Conservation (phyloP, 2,113 vertebrate genomes). For the Steatornis caripensis region DNA sequence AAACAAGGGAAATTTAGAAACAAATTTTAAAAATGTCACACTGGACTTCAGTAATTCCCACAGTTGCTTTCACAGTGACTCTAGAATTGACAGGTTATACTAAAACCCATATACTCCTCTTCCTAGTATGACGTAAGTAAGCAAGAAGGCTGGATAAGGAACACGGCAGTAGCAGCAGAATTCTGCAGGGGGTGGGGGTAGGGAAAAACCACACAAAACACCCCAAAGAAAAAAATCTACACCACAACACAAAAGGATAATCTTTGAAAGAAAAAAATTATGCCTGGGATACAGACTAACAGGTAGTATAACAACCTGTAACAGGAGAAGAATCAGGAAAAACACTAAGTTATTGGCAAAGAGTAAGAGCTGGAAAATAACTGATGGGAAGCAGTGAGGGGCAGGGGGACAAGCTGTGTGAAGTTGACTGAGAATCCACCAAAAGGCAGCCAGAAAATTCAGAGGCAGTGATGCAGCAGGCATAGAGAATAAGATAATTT, state of each 20-base stretch:
- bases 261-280: background rate
- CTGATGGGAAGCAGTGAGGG: rapidly evolving
- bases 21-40: background rate
- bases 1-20: background rate
- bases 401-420: background rate
- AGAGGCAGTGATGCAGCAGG: background rate
- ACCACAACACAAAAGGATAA: background rate
- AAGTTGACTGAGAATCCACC: background rate
- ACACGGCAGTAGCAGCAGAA: background rate
- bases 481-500: background rate
- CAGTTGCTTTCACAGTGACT: background rate
- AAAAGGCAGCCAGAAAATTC: background rate
- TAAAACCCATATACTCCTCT: background rate
- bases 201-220: too few relatives aligned
- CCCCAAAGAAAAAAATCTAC: too few relatives aligned
- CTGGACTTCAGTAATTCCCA: background rate
- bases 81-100: background rate
- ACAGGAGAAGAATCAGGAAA: background rate
- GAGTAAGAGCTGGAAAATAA: background rate
- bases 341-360: background rate
- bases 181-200: background rate
- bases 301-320: background rate
- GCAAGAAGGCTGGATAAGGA: background rate
- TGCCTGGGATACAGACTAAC: background rate
- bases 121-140: background rate